Base-by-base conservation (phyloP, 2,888 invertebrate genomes). In the Drosophila prostipennis region DNA sequence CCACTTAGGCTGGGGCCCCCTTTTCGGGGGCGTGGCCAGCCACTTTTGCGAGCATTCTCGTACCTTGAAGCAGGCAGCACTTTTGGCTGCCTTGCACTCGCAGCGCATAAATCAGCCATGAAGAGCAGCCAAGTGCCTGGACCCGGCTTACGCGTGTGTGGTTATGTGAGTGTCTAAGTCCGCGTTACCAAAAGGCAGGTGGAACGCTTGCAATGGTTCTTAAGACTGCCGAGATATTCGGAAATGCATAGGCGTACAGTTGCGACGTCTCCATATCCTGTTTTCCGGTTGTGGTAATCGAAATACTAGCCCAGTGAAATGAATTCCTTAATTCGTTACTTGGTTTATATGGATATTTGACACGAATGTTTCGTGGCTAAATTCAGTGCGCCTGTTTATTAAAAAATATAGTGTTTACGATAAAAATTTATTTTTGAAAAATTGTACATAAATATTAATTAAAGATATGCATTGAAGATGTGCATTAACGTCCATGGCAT, bases 41-140 rank as follows among this genome's bases (percentile, higher is more conserved):
- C 39, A 68, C 68, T 65, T 67, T 63, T 23, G 48, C 34, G 34
- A 61, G 48, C 51, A 32, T 55, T 39, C 57, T 40, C 14, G 48
- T 68, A 42, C 40, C 82, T 76, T 76, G 46, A 39, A 63, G 75
- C 68, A 49, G 56, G 61, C 56, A 56, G 63, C 70, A 51, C 39
- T 56, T 42, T 72, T 58, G 48, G 46, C 55, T 48, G 40, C 39
- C 58, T 48, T 72, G 76, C 83, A 79, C 72, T 76, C 67, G 56
- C 45, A 75, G 57, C 72, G 80, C 88, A 83, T 83, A 83, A 83
- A 83, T 83, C 83, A 83, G 83, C 71, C 76, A 78, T 78, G 71
- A 79, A 72, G 59, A 73, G 68, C 71, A 55, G 39, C 68, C 83
- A 73, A 77, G 78, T 80, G 68, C 74, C 76, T 71, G 76, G 77